Evolutionary conservation across 2,113 vertebrate genomes (phyloP).

Genomic region (Sorex araneus): DNA sequence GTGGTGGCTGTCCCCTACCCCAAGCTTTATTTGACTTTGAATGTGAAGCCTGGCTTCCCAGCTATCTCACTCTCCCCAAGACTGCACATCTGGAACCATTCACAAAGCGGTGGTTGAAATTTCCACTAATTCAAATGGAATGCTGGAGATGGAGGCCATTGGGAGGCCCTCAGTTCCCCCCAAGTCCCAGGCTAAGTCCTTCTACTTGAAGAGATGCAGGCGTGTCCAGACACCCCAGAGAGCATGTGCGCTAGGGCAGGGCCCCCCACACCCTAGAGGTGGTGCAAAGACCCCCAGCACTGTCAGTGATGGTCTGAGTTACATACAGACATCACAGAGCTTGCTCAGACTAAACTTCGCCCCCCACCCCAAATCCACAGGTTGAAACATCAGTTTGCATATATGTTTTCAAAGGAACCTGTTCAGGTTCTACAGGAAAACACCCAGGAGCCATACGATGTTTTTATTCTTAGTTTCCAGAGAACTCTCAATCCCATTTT

Average conservation of each 20-base stretch:
- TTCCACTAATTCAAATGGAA: conserved; percentile 83
- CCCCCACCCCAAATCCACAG: neutral
- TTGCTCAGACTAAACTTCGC: neutral
- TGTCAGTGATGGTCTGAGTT: neutral
- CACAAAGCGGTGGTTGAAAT: conserved; percentile 78
- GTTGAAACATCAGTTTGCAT: neutral
- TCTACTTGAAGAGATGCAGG: conserved; percentile 26
- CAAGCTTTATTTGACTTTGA: conserved; percentile 57
- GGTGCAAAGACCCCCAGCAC: neutral
- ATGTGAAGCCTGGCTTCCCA: conserved; percentile 68
- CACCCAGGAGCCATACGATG: too few species aligned
- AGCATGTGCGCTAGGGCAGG: neutral
- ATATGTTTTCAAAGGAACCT: too few species aligned
- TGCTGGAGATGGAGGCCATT: conserved; percentile 75
- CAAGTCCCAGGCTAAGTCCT: conserved; percentile 20
- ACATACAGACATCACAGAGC: neutral
- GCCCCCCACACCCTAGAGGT: neutral
- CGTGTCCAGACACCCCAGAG: neutral
- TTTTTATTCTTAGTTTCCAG: too few species aligned
- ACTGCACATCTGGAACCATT: conserved; percentile 80
- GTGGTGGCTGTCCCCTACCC: neutral
- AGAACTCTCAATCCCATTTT: too few species aligned
- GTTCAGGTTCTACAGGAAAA: too few species aligned
- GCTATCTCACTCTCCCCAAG: conserved; percentile 56
- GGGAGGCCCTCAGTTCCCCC: conserved; percentile 72